Percentiles rank a stretch among this genome's conserved stretches.
Evolutionary conservation across 2,113 vertebrate genomes (phyloP).

Genomic region (Melozone crissalis): DNA sequence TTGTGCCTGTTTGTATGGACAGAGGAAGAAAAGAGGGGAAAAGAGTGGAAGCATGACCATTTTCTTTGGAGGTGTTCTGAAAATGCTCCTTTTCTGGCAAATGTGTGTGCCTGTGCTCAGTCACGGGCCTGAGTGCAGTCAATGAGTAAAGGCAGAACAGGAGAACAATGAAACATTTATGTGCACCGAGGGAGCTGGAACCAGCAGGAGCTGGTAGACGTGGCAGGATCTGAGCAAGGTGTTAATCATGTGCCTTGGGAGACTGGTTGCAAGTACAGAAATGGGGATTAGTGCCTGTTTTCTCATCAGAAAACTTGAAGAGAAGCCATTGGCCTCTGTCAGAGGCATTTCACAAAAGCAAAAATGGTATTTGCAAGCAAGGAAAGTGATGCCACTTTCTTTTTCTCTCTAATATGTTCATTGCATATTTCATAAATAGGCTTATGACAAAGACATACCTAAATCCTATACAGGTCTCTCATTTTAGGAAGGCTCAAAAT

Average conservation of each 20-base stretch:
- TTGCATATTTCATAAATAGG: background rate
- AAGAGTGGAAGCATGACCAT: conserved; percentile 5
- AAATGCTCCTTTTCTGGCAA: conserved; percentile 4
- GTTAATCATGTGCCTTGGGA: conserved; percentile 10
- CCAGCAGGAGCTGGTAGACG: background rate
- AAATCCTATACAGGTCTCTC: background rate
- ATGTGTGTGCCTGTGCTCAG: background rate
- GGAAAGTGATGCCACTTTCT: background rate
- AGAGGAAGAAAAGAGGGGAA: background rate
- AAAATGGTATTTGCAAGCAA: background rate
- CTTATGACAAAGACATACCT: background rate
- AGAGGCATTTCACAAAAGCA: background rate
- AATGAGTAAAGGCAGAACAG: background rate
- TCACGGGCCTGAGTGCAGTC: background rate
- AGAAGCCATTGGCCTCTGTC: background rate
- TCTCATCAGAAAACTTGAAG: background rate
- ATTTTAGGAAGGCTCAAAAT: background rate
- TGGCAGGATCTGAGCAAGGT: conserved; percentile 46
- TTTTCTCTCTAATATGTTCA: background rate
- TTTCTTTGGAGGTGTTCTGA: conserved; percentile 17
- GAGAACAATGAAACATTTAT: conserved; percentile 37
- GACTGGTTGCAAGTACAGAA: background rate
- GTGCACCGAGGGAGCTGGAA: background rate
- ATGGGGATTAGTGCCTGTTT: background rate
- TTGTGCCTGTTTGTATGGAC: background rate